phyloP scores from a whole-genome alignment of 2,797 vertebrate species.

The Phalanger gymnotis region DNA sequence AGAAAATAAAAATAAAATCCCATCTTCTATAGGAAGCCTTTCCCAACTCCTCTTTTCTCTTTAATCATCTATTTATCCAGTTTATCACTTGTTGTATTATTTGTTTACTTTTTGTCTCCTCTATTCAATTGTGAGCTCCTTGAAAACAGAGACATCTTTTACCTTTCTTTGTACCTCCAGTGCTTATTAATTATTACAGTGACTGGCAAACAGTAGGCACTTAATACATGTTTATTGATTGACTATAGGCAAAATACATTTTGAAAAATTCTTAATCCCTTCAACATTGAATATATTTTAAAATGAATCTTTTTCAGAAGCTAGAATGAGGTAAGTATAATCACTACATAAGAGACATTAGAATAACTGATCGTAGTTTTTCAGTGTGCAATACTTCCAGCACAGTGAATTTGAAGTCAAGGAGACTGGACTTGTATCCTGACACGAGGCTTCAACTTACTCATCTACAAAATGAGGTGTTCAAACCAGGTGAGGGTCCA shows the following conservation, averaged over 20 bases:
- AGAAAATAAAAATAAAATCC: too few species aligned
- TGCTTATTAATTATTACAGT: background rate
- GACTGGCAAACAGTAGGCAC: background rate
- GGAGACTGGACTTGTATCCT: background rate
- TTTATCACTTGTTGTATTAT: background rate
- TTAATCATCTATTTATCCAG: background rate
- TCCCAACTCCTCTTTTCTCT: background rate
- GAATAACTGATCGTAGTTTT: background rate
- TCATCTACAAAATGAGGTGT: background rate
- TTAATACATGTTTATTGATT: background rate
- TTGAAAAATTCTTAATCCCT: background rate
- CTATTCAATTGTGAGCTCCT: background rate
- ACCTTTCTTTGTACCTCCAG: background rate
- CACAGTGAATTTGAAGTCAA: background rate
- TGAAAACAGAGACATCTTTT: background rate
- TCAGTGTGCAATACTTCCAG: constrained; percentile 3
- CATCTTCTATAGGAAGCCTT: background rate
- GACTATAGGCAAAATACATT: background rate
- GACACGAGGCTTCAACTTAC: background rate
- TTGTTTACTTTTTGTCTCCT: background rate
- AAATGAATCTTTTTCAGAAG: constrained; percentile 31
- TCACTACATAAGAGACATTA: constrained; percentile 18
- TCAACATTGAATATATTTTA: constrained; percentile 43
- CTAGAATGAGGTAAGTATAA: constrained; percentile 23
- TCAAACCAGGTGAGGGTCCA: background rate